Evolutionary conservation across 2,797 vertebrate species (phyloP).

Genomic region (Molothrus ater): DNA sequence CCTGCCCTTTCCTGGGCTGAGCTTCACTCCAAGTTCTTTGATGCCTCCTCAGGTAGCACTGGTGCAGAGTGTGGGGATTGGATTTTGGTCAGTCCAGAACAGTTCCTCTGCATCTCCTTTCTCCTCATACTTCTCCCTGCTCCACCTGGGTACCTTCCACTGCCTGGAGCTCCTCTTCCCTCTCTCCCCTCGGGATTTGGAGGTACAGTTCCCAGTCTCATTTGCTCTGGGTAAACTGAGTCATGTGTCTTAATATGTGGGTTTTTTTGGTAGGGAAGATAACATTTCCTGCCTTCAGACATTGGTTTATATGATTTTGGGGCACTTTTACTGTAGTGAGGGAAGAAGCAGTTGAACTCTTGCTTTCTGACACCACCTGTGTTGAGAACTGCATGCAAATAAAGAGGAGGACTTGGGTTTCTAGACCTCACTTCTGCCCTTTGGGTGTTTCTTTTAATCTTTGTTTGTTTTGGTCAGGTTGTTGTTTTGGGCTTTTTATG

Average conservation of each 20-base stretch:
- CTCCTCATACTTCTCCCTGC: rapidly evolving
- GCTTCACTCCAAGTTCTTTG: background rate
- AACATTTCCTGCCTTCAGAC: background rate
- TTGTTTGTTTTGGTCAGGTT: background rate
- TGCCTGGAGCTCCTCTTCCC: rapidly evolving
- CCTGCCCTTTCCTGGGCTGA: background rate
- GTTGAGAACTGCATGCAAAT: background rate
- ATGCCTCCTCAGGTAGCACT: too few relatives aligned
- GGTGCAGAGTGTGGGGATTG: rapidly evolving
- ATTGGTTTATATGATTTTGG: rapidly evolving
- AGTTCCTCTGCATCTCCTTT: too few relatives aligned
- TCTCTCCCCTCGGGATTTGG: background rate
- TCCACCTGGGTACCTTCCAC: background rate
- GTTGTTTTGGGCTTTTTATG: background rate
- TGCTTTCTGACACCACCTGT: rapidly evolving
- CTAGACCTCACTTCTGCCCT: background rate
- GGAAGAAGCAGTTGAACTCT: background rate
- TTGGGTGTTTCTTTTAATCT: background rate
- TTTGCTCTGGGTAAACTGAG: background rate
- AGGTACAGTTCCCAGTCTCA: background rate
- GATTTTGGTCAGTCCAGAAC: rapidly evolving
- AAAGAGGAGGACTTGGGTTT: background rate
- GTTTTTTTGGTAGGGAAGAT: background rate
- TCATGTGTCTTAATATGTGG: background rate
- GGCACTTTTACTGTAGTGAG: background rate